A percentile compares a stretch with the other conserved stretches of the same genome.
Evolutionary conservation across 2,797 vertebrate species (phyloP).

Genomic region (Epinephelus malabaricus): DNA sequence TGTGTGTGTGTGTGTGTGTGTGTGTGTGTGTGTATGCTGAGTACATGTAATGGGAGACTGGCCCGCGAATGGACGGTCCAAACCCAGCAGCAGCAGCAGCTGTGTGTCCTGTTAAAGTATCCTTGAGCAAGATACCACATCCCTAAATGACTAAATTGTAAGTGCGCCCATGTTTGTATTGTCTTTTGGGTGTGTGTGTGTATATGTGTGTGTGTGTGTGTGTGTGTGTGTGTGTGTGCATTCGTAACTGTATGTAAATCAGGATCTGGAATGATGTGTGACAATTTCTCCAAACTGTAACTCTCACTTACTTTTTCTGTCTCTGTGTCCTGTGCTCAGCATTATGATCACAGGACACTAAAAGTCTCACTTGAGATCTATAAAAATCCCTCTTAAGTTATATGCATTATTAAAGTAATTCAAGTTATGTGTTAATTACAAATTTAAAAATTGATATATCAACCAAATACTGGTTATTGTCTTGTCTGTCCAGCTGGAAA

Average conservation of each 20-base stretch:
- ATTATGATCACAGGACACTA: background rate
- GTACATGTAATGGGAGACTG: conserved; percentile 48
- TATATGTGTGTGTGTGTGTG: background rate
- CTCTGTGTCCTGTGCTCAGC: background rate
- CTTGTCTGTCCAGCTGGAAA: background rate
- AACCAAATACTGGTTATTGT: background rate
- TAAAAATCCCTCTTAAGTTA: background rate
- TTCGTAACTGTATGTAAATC: background rate
- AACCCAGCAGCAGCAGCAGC: conserved; percentile 55
- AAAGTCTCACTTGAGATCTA: background rate
- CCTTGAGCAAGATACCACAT: conserved; percentile 37
- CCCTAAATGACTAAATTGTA: background rate
- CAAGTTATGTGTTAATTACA: background rate
- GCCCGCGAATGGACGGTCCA: conserved; percentile 44
- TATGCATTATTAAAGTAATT: background rate
- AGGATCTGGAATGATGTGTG: conserved; percentile 18
- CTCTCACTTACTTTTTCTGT: background rate
- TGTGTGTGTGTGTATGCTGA: background rate
- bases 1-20: conserved; percentile 32
- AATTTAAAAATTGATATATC: background rate
- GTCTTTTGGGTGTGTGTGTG: background rate
- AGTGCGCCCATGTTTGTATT: background rate
- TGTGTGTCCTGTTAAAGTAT: conserved; percentile 41
- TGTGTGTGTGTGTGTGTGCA: background rate
- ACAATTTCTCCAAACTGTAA: background rate